Evolutionary conservation across 2,888 invertebrate genomes (phyloP).

Genomic region (Agapostemon virescens): DNA sequence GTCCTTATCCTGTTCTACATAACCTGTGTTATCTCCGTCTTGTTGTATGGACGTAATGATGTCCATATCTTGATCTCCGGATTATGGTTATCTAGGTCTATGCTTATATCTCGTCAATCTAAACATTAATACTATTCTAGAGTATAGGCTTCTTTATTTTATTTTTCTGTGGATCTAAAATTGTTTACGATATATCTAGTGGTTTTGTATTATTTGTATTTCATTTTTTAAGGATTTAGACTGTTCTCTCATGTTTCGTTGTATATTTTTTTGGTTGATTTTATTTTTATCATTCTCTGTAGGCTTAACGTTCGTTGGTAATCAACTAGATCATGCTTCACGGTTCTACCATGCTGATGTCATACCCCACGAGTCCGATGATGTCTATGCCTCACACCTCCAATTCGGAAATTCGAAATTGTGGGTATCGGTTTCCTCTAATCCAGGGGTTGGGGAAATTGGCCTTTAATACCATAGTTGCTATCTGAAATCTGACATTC

Average conservation of each 20-base stretch:
- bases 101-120: not conserved
- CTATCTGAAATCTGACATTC: constrained; percentile 7
- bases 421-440: constrained; percentile 15
- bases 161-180: not conserved
- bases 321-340: constrained; percentile 1
- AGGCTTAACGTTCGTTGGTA: not conserved
- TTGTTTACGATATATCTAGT: not conserved
- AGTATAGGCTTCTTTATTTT: not conserved
- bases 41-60: constrained; percentile 7
- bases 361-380: not conserved
- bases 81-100: not conserved
- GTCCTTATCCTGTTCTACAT: not conserved
- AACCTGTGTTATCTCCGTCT: not conserved
- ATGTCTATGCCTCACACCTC: not conserved
- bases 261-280: not conserved
- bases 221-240: not conserved
- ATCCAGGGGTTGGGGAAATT: constrained; percentile 6
- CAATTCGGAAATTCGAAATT: constrained; percentile 19
- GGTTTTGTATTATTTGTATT: not conserved
- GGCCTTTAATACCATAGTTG: constrained; percentile 12
- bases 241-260: not conserved
- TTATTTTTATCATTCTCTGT: not conserved
- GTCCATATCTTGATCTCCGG: not conserved
- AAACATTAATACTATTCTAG: not conserved
- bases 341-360: not conserved